Percentiles rank a stretch among this genome's conserved stretches.
phyloP scores from a whole-genome alignment of 2,113 vertebrate genomes.

The Alethe diademata region DNA sequence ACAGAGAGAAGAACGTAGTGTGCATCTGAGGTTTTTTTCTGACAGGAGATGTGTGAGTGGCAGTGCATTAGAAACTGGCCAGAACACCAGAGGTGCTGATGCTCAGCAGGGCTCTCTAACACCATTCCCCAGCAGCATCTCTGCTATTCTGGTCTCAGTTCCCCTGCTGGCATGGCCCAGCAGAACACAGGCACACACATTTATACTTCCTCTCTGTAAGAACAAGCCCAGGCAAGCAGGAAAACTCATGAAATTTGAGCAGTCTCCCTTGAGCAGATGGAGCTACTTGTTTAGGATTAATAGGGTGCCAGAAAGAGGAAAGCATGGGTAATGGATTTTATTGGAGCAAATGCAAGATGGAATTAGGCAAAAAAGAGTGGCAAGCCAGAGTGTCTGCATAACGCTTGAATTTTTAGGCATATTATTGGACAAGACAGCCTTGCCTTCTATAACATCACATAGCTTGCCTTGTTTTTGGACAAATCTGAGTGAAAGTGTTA shows the following conservation, averaged over 20 bases:
- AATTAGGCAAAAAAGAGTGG: background rate
- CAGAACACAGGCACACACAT: accelerated
- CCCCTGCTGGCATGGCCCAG: background rate
- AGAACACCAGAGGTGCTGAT: background rate
- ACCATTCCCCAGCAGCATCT: background rate
- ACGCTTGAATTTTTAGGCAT: background rate
- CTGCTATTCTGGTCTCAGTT: background rate
- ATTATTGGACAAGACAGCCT: background rate
- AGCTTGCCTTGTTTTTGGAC: background rate
- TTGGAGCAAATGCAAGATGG: background rate
- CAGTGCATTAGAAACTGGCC: background rate
- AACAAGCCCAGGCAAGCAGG: background rate
- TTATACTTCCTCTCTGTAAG: background rate
- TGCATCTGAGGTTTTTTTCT: background rate
- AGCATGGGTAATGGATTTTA: background rate
- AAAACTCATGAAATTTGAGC: background rate
- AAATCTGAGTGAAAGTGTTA: background rate
- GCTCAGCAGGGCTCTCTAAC: background rate
- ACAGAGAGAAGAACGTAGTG: background rate
- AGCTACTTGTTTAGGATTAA: background rate
- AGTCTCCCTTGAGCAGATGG: background rate
- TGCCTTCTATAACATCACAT: background rate
- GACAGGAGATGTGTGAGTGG: background rate
- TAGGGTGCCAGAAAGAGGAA: background rate
- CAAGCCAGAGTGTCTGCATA: background rate